These are phyloP conservation scores for Sebastes flavidus DNA, from an alignment of 2,797 vertebrate species.

Conservation along the genomic window DNA sequence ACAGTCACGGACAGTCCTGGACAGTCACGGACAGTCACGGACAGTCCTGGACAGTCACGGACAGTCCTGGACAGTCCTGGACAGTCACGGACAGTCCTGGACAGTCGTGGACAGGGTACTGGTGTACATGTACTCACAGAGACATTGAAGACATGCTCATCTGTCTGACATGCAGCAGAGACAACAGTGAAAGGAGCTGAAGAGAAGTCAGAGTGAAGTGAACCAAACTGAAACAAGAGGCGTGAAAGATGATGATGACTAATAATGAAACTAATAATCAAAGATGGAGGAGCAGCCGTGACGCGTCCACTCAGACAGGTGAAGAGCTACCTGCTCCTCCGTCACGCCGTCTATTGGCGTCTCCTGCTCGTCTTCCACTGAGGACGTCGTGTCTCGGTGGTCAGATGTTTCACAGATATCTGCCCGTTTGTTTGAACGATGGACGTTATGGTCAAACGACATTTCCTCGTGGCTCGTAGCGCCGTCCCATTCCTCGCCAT, in stretches of 20 bases:
- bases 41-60: too few relatives aligned
- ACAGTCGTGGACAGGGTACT: neutral
- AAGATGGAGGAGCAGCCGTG: neutral
- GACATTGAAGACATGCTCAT: neutral
- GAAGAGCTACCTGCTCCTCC: slow-evolving; percentile 77
- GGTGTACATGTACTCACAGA: neutral
- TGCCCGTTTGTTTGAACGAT: slow-evolving; percentile 57
- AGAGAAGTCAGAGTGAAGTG: neutral
- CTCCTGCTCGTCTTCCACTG: neutral
- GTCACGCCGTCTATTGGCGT: neutral
- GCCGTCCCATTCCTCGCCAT: neutral
- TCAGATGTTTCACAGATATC: neutral
- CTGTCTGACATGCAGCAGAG: slow-evolving; percentile 2
- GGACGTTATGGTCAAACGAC: slow-evolving; percentile 66
- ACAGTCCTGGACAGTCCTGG: too few relatives aligned
- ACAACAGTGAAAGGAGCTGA: slow-evolving; percentile 2
- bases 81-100: too few relatives aligned
- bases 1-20: too few relatives aligned
- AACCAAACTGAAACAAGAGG: neutral
- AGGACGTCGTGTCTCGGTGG: neutral
- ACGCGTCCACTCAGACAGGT: slow-evolving; percentile 15
- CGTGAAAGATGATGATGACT: neutral
- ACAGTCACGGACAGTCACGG: neutral
- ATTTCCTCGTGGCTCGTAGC: neutral
- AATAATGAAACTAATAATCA: neutral